phyloP scores from a whole-genome alignment of 2,113 vertebrate species.

The Aegithalos caudatus region DNA sequence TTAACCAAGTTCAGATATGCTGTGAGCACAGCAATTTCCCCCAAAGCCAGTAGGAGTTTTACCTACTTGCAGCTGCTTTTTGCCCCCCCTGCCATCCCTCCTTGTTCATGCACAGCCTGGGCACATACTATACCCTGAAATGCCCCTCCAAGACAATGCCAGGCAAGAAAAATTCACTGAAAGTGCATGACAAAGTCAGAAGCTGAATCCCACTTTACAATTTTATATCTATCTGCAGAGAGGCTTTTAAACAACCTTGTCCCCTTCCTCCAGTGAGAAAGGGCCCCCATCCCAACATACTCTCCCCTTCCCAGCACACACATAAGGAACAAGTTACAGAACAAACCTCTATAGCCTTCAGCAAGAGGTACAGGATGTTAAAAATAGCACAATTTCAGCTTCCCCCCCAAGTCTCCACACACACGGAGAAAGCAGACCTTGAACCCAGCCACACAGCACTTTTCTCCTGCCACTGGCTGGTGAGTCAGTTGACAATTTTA shows the following conservation, averaged over 20 bases:
- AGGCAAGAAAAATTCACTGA: neutral
- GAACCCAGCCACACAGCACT: neutral
- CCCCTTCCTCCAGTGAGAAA: neutral
- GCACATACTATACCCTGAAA: neutral
- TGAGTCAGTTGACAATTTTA: conserved; percentile 37
- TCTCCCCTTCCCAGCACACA: neutral
- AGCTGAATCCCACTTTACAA: neutral
- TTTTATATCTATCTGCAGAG: neutral
- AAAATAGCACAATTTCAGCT: conserved; percentile 39
- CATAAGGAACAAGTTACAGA: neutral
- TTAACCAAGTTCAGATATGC: neutral
- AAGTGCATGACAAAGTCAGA: neutral
- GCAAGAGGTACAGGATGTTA: conserved; percentile 8
- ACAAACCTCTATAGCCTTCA: neutral
- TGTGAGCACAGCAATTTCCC: neutral
- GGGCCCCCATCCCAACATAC: conserved; percentile 12
- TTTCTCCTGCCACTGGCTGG: neutral
- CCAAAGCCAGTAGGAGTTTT: neutral
- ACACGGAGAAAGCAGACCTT: conserved; percentile 10
- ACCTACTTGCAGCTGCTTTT: neutral
- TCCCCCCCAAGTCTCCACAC: neutral
- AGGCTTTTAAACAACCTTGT: neutral
- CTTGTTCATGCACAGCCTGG: neutral
- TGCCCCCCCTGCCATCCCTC: neutral
- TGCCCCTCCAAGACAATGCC: neutral